Evolutionary conservation across 2,113 vertebrate genomes (phyloP).

Genomic region (human (Homo sapiens)): GRCh38 chr17:16182001-16182500

Average conservation of each 20-base stretch:
- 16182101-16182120: not conserved
- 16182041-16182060: not conserved
- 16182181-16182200: not conserved
- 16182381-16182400: conserved; percentile 23
- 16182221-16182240: not conserved
- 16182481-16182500: no score
- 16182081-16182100: conserved; percentile 39
- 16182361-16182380: not conserved
- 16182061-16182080: not conserved
- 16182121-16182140: not conserved
- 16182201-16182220: conserved; percentile 1
- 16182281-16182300: conserved; percentile 24
- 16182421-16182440: not conserved
- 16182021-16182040: not conserved
- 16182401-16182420: not conserved
- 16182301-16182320: not conserved
- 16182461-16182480: no score
- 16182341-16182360: not conserved
- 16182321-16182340: not conserved
- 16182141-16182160: conserved; percentile 16
- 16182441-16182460: not conserved
- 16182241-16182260: not conserved
- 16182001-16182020: not conserved
- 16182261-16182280: not conserved
- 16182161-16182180: conserved; percentile 4